Conservation (phyloP, 1,140 invertebrate species). For the Brachionus sp. region DNA sequence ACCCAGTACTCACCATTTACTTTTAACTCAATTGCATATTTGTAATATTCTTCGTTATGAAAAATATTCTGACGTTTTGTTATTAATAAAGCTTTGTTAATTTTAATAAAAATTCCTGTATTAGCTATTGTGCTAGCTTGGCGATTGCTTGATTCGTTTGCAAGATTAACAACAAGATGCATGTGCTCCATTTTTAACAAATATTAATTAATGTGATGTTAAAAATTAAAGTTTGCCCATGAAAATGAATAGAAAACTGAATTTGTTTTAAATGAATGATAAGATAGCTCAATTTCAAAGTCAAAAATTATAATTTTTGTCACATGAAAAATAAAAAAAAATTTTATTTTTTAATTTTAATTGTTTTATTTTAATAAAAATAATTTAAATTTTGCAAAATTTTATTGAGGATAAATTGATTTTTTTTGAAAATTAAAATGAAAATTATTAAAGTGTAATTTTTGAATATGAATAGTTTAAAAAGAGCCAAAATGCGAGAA, state of each 20-base stretch:
- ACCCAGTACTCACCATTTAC: constrained; percentile 42
- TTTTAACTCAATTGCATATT: constrained; percentile 39
- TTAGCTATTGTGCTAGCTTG: constrained; percentile 17
- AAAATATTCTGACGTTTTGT: constrained; percentile 33
- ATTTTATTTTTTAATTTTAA: too few relatives aligned
- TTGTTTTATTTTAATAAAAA: too few relatives aligned
- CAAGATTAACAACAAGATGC: constrained; percentile 39
- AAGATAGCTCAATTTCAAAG: too few relatives aligned
- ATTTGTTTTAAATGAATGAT: too few relatives aligned
- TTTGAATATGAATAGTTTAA: too few relatives aligned
- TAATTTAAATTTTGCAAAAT: too few relatives aligned
- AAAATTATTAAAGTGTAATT: too few relatives aligned
- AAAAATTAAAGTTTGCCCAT: not conserved
- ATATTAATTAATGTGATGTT: not conserved
- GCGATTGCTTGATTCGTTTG: constrained; percentile 17
- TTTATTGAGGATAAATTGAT: too few relatives aligned
- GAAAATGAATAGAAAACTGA: too few relatives aligned
- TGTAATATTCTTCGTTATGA: constrained; percentile 43
- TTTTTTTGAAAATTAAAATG: too few relatives aligned
- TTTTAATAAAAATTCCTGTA: constrained; percentile 35
- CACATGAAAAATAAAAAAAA: too few relatives aligned
- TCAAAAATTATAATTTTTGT: too few relatives aligned
- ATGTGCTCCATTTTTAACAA: constrained; percentile 40
- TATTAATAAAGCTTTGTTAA: constrained; percentile 33
- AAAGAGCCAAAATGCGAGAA: not conserved